Conservation (phyloP, 64 coral and sea anemone genomes). For the Orbicella faveolata region DNA sequence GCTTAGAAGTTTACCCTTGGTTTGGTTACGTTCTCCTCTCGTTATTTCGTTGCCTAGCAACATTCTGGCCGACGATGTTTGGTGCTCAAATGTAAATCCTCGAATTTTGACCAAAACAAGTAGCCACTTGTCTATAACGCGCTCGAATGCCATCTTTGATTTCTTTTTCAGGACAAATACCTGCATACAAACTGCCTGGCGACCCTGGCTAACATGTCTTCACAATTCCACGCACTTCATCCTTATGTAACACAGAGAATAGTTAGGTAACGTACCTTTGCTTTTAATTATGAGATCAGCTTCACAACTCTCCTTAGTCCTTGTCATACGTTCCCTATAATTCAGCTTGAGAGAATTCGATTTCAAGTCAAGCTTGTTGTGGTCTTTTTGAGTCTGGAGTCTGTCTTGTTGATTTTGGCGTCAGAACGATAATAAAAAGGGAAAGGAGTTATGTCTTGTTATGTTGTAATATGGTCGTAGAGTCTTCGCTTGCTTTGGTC, state of each 20-base stretch:
- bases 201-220: constrained; percentile 97
- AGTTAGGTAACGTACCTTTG: constrained; percentile 62
- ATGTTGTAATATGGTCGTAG: too few relatives aligned
- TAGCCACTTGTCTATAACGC: too few relatives aligned
- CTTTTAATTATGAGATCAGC: background rate
- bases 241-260: constrained; percentile 98
- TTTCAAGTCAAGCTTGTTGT: background rate
- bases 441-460: background rate
- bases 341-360: background rate
- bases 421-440: background rate
- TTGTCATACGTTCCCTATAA: background rate
- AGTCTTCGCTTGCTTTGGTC: too few relatives aligned
- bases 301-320: background rate
- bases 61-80: too few relatives aligned
- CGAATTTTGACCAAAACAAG: too few relatives aligned
- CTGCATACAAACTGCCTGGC: constrained; percentile 98
- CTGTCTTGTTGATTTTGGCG: background rate
- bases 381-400: background rate
- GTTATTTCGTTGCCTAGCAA: too few relatives aligned
- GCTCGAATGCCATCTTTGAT: too few relatives aligned
- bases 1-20: too few relatives aligned
- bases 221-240: constrained; percentile 97
- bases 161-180: constrained; percentile 89
- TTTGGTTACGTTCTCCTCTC: too few relatives aligned
- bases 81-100: too few relatives aligned